Evolutionary conservation across 2,113 vertebrate genomes (phyloP), one percentile per base, ranked within the genome.

Genomic region (Mastomys natalensis): DNA sequence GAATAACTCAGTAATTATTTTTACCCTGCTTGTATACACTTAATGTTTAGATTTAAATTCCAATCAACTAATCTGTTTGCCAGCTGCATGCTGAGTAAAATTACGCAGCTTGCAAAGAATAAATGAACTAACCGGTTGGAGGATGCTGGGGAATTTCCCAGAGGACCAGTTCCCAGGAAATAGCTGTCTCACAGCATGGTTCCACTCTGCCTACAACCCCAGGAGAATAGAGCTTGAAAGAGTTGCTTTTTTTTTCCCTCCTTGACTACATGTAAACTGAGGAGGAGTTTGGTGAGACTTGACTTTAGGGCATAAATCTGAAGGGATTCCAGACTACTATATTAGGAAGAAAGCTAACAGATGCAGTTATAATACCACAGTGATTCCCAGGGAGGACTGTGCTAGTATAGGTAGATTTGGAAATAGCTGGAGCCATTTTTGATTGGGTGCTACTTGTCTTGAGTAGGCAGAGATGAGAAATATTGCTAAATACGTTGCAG

Each of bases 1-100:
- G 15, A 72, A 91, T 84, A 84, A 82, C 29, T 89, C 87, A 92
- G 15, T 45, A 60, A 90, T 68, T 90, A 72, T 93, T 94, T 84
- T 85, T 64, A 89, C 13, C n/a, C 29, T 90, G 19, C 51, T 74
- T 95, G 55, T 87, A 89, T 58, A 91, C 12, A 89, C 80, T 94
- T 84, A 90, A 89, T 64, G 82, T 74, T 96, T 92, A 94, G 31
- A 72, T 74, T 94, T 97, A 94, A 88, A 89, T 96, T 95, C 87
- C 87, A 94, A 45, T 89, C 91, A 96, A 84, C 55, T 43, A 77
- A 93, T 85, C 77, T 97, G 74, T 76, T 97, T 97, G 48, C n/a
- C n/a, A 95, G 72, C 64, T 92, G 7, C 70, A 73, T 90, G 60
- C 74, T 95, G 90, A 97, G 48, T 76, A 89, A 55, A 87, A 90